Evolutionary conservation across 2,113 vertebrate genomes (phyloP), one percentile per base, ranked within the genome.

Genomic region (Syngnathus floridae): DNA sequence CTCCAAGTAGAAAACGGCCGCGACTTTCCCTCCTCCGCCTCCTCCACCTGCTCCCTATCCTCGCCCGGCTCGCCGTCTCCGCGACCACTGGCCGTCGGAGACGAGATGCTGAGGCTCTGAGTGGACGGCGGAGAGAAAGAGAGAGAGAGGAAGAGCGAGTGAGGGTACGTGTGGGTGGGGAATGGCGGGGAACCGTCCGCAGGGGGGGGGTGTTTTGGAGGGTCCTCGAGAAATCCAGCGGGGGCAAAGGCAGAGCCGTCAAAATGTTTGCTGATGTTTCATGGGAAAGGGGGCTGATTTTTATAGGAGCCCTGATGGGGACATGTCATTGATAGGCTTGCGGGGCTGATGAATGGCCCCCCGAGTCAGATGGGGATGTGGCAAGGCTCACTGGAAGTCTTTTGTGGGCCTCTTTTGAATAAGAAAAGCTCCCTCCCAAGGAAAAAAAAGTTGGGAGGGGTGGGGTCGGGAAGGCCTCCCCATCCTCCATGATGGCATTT

Each of bases 201-300:
- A 77, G 84, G 66, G 81, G 85, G 70, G 70, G 71, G 64, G 73
- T 13, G 54, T 31, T 35, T 78, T 75, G 82, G 87, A 90, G 91
- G 92, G 59, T 61, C 59, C 93, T 92, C 93, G 92, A 92, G 93
- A 93, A 95, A 96, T 96, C 93, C 94, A 94, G 93, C 90, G 90
- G 92, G 94, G 94, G 92, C 92, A 89, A 91, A 94, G 93, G 92
- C 93, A 94, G 93, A 95, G 90, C 95, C 94, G 95, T 99, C 96
- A 96, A 96, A 99, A 98, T 98, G 96, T 99, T 99, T 99, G 95
- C 95, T 95, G 95, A 98, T 98, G 95, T 98, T 98, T 94, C 96
- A 95, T 97, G 95, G 96, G 95, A 97, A 97, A 98, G 94, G 95
- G 56, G 93, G 93, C 93, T 97, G 93, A 95, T 99, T 98, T 54